Evolutionary conservation across 53 echinoderm and acorn worm genomes (phyloP).

Genomic region (Echinometra lucunter): DNA sequence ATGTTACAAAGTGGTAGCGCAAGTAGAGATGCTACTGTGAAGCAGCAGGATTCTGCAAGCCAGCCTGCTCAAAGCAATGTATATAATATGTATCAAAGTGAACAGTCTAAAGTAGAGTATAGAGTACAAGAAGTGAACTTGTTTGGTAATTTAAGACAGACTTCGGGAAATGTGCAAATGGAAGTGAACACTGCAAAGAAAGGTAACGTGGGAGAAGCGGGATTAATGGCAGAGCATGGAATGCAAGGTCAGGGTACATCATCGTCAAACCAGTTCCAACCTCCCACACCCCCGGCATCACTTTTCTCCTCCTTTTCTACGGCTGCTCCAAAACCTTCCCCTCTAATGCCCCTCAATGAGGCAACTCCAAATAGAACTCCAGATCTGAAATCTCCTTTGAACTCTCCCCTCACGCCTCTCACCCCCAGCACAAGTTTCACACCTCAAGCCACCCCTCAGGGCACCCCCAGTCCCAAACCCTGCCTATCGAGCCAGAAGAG

Average conservation of each 20-base stretch:
- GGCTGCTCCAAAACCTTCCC: conserved; percentile 63
- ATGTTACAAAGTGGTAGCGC: conserved; percentile 58
- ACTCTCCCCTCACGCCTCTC: conserved; percentile 33
- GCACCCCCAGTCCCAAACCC: conserved; percentile 56
- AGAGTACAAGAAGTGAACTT: conserved; percentile 66
- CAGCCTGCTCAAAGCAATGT: conserved; percentile 35
- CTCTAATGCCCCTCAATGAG: conserved; percentile 65
- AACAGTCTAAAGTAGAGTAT: conserved; percentile 54
- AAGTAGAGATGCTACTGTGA: neutral
- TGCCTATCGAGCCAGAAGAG: conserved; percentile 57
- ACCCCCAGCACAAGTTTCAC: conserved; percentile 51
- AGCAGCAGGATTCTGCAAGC: neutral
- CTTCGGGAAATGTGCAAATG: conserved; percentile 70
- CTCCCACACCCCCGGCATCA: conserved; percentile 64
- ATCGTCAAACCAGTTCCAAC: conserved; percentile 46
- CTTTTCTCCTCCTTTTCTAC: conserved; percentile 52
- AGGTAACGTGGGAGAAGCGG: conserved; percentile 8
- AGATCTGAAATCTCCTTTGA: conserved; percentile 60
- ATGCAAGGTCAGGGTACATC: neutral
- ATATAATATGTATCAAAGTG: conserved; percentile 56
- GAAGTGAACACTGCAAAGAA: conserved; percentile 29
- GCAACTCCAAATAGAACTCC: conserved; percentile 31
- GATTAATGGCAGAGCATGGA: neutral
- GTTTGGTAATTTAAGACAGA: conserved; percentile 38
- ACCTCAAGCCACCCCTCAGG: conserved; percentile 22